Conservation (phyloP, 2,888 invertebrate species). For the Venusia cambrica region DNA sequence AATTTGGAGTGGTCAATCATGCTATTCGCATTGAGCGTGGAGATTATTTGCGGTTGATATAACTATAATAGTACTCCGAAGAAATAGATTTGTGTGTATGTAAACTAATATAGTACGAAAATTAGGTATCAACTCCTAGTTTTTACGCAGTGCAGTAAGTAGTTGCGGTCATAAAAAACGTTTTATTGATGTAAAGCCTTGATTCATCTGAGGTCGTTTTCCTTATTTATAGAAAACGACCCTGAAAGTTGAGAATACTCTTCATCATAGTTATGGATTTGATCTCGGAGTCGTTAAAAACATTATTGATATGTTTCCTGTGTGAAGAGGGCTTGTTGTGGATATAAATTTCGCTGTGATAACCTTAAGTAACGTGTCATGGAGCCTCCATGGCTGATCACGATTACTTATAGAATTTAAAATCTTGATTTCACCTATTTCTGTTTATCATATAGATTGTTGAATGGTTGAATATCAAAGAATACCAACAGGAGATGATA, state of each 20-base stretch:
- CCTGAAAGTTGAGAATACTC: conserved; percentile 49
- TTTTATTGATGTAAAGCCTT: conserved; percentile 53
- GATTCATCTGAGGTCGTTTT: conserved; percentile 56
- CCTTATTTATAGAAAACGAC: conserved; percentile 57
- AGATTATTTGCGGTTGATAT: too few relatives aligned
- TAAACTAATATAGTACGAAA: too few relatives aligned
- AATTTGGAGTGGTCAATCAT: too few relatives aligned
- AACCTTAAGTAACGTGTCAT: not conserved
- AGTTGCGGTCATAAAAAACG: conserved; percentile 46
- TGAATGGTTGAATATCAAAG: too few relatives aligned
- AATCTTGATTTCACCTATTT: too few relatives aligned
- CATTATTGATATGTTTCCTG: conserved; percentile 29
- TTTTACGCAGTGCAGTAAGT: conserved; percentile 28
- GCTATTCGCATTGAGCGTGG: too few relatives aligned
- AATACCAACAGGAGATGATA: too few relatives aligned
- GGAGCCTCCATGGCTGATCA: too few relatives aligned
- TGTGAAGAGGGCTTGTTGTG: conserved; percentile 16
- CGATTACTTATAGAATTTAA: too few relatives aligned
- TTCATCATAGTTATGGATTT: conserved; percentile 43
- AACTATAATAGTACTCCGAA: not conserved
- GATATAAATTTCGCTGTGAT: conserved; percentile 14
- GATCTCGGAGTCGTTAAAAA: conserved; percentile 33
- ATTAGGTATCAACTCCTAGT: conserved; percentile 8
- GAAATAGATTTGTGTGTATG: too few relatives aligned
- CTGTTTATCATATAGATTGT: too few relatives aligned